A percentile compares a stretch with the other conserved stretches of the same genome.
Conservation (phyloP, 2,888 invertebrate genomes). For the Agrochola lychnidis region DNA sequence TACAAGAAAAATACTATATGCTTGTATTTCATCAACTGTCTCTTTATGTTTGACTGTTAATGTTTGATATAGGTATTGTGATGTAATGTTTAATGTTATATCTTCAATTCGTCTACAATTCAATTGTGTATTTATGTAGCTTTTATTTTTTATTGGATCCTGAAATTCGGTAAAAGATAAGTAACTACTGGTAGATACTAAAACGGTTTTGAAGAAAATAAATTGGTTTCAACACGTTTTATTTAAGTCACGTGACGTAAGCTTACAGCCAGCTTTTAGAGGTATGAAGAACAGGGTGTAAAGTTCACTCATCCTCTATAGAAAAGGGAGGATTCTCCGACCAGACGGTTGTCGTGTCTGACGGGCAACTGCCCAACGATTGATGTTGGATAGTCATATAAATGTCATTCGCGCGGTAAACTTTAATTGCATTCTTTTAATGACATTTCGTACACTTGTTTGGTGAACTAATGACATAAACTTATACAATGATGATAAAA, state of each 20-base stretch:
- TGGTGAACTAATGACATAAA: not conserved
- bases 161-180: not conserved
- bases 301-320: no score
- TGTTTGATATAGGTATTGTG: conserved; percentile 22
- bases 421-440: no score
- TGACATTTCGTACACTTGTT: not conserved
- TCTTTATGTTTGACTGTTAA: conserved; percentile 28
- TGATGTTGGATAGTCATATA: no score
- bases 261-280: not conserved
- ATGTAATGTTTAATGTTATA: conserved; percentile 2
- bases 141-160: not conserved
- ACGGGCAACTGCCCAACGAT: no score
- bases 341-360: no score
- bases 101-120: not conserved
- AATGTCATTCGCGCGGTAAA: no score
- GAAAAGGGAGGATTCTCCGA: no score
- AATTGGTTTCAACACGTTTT: not conserved
- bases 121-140: not conserved
- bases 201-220: not conserved
- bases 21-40: conserved; percentile 37
- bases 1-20: conserved; percentile 43
- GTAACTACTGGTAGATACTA: not conserved
- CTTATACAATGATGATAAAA: not conserved
- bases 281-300: no score
- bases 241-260: not conserved